These are phyloP conservation scores for Tarsius wallacei DNA, from an alignment of 2,797 vertebrate genomes.

Conservation along the genomic window DNA sequence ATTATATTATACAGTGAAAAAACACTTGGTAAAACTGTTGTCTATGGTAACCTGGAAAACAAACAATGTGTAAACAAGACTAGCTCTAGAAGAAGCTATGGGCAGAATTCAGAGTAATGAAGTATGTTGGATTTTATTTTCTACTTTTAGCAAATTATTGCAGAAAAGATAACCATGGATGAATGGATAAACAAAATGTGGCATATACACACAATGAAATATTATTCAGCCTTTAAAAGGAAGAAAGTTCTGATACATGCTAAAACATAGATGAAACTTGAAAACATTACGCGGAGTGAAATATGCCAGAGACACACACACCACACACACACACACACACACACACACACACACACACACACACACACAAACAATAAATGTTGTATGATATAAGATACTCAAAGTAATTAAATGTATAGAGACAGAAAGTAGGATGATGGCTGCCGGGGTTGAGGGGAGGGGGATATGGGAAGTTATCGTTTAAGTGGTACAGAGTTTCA, in stretches of 20 bases:
- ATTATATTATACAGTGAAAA: neutral
- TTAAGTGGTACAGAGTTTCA: neutral
- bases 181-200: neutral
- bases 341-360: too few relatives aligned
- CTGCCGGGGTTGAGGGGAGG: neutral
- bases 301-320: neutral
- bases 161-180: neutral
- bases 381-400: neutral
- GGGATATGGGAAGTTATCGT: too few relatives aligned
- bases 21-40: neutral
- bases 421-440: neutral
- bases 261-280: neutral
- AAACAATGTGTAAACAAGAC: neutral
- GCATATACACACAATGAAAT: neutral
- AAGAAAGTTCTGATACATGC: neutral
- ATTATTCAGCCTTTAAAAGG: neutral
- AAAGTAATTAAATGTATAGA: neutral
- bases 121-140: slow-evolving; percentile 34
- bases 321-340: too few relatives aligned
- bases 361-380: neutral
- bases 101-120: neutral
- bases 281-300: neutral
- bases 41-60: neutral
- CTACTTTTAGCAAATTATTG: neutral
- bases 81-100: neutral